Evolutionary conservation across 2,888 invertebrate species (phyloP).

Genomic region (Pseudanteris insignis): DNA sequence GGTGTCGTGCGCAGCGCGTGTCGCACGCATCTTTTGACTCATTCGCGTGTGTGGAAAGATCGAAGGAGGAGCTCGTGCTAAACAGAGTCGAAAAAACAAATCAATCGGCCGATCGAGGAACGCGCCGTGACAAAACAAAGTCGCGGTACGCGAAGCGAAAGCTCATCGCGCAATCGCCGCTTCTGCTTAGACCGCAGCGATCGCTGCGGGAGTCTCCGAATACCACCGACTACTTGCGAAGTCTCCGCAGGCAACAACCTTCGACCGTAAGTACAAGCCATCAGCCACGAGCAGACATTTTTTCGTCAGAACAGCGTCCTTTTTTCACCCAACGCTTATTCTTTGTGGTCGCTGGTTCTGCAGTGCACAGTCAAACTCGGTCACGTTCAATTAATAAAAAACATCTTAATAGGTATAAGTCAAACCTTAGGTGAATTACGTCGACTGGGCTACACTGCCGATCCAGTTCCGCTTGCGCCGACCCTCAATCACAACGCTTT

Average conservation of each 20-base stretch:
- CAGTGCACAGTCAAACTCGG: too few species aligned
- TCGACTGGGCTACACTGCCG: too few species aligned
- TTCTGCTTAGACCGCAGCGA: slow-evolving; percentile 24
- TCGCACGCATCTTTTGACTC: background rate
- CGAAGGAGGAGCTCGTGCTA: slow-evolving; percentile 1
- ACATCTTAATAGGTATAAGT: too few species aligned
- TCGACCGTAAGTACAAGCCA: slow-evolving; percentile 68
- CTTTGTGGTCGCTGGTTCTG: too few species aligned
- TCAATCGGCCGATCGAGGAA: background rate
- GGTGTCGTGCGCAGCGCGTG: background rate
- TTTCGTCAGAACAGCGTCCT: background rate
- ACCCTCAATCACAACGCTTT: too few species aligned
- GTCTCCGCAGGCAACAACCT: slow-evolving; percentile 63
- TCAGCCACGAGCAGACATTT: background rate
- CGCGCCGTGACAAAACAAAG: slow-evolving; percentile 16
- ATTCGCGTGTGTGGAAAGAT: slow-evolving; percentile 4
- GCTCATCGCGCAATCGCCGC: slow-evolving; percentile 30
- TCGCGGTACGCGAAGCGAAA: slow-evolving; percentile 24
- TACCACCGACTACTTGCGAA: slow-evolving; percentile 62
- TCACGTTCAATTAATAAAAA: too few species aligned
- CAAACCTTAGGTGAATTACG: too few species aligned
- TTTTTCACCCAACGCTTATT: too few species aligned
- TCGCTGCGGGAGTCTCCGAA: slow-evolving; percentile 62
- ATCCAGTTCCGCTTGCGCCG: too few species aligned
- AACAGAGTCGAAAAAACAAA: background rate